phyloP scores from a whole-genome alignment of 2,888 invertebrate species.

The Archips crataeganus region DNA sequence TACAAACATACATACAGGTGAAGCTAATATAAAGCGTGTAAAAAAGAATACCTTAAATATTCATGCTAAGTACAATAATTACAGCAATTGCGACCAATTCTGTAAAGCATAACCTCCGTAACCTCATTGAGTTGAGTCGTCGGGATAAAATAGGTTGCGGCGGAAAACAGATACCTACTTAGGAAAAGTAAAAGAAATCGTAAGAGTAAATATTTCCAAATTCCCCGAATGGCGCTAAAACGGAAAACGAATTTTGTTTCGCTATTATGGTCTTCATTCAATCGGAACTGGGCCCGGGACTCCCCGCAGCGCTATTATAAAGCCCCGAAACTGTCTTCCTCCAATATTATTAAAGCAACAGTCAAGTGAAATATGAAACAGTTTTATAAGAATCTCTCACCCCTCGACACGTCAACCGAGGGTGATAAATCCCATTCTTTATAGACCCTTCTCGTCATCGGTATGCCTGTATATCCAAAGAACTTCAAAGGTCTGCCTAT shows the following conservation, averaged over 20 bases:
- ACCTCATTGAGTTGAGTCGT: neutral
- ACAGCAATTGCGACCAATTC: neutral
- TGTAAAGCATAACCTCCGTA: neutral
- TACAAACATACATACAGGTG: too few relatives aligned
- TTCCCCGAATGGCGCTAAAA: neutral
- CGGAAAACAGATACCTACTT: neutral
- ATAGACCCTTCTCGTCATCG: slow-evolving; percentile 43
- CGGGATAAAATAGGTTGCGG: neutral
- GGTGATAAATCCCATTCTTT: slow-evolving; percentile 47
- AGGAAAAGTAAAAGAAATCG: neutral
- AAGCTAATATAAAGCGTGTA: too few relatives aligned
- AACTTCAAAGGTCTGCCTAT: slow-evolving; percentile 43
- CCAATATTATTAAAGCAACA: slow-evolving; percentile 47
- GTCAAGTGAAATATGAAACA: slow-evolving; percentile 52
- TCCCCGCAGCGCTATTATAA: slow-evolving; percentile 17
- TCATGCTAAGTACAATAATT: too few relatives aligned
- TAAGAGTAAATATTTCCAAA: neutral
- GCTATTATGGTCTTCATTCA: neutral
- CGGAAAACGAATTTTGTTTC: neutral
- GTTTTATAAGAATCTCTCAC: slow-evolving; percentile 47
- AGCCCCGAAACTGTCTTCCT: slow-evolving; percentile 36
- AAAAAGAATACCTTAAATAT: too few relatives aligned
- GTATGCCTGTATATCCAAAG: neutral
- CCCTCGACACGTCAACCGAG: slow-evolving; percentile 38
- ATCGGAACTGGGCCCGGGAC: neutral